Conservation (phyloP, 2,888 invertebrate genomes). For the Tachina grossa region DNA sequence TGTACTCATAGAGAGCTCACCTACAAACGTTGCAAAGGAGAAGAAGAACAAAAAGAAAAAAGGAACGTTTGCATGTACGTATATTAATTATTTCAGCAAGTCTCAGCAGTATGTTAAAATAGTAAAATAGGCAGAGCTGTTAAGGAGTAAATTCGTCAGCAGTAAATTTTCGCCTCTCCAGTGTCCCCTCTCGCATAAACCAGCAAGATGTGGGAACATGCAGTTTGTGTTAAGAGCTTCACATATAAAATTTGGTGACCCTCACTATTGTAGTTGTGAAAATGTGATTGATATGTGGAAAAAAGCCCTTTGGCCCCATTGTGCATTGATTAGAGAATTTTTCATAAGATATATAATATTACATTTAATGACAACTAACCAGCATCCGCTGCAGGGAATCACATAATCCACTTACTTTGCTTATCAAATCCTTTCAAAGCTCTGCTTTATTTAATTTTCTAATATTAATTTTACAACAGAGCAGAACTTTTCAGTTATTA, state of each 20-base stretch:
- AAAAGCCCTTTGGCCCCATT: too few species aligned
- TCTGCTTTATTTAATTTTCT: constrained; percentile 6
- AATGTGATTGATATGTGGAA: too few species aligned
- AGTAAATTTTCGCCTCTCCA: too few species aligned
- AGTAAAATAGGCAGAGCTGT: neutral
- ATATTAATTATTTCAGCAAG: constrained; percentile 14
- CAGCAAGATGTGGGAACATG: too few species aligned
- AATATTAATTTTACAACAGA: neutral
- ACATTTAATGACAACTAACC: too few species aligned
- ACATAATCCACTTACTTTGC: neutral
- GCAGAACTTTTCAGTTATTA: neutral
- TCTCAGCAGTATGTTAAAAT: neutral
- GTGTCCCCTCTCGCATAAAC: too few species aligned
- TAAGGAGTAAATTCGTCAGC: neutral
- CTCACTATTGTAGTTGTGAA: too few species aligned
- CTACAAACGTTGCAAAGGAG: neutral
- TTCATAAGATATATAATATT: too few species aligned
- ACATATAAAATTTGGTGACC: too few species aligned
- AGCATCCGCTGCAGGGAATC: too few species aligned
- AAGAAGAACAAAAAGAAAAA: neutral
- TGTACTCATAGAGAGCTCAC: neutral
- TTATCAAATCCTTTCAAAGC: neutral
- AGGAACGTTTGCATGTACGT: neutral
- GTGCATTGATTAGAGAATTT: too few species aligned
- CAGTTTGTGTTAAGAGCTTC: too few species aligned